These are phyloP conservation scores for Mesoligia furuncula DNA, from an alignment of 2,888 invertebrate species.

Conservation along the genomic window DNA sequence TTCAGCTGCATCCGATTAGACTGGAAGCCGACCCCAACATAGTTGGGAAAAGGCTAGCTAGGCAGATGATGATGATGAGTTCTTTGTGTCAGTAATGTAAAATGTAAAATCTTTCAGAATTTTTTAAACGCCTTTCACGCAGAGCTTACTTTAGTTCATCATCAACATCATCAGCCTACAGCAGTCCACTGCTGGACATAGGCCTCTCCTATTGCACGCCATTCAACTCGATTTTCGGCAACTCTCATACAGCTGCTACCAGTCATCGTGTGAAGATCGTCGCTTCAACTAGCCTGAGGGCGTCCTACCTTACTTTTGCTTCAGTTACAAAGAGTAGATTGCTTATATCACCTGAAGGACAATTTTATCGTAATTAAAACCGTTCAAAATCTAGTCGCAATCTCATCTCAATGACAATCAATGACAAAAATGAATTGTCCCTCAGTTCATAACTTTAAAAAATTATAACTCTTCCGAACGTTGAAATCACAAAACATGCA, in stretches of 20 bases:
- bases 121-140: too few species aligned
- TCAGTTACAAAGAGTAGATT: neutral
- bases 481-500: constrained; percentile 49
- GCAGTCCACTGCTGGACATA: neutral
- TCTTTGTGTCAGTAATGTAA: neutral
- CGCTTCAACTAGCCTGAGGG: neutral
- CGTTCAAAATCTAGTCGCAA: neutral
- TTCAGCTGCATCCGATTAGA: too few species aligned
- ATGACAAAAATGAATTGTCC: neutral
- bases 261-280: neutral
- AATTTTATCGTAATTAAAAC: neutral
- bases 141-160: neutral
- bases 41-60: too few species aligned
- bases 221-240: neutral
- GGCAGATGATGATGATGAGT: too few species aligned
- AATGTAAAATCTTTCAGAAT: neutral
- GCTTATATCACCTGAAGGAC: neutral
- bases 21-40: too few species aligned
- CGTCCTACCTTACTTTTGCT: neutral
- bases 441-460: neutral
- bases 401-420: neutral
- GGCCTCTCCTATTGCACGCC: neutral
- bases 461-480: neutral
- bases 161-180: neutral
- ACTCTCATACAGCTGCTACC: neutral